A percentile compares a stretch with the other conserved stretches of the same genome.
Evolutionary conservation across 2,113 vertebrate species (phyloP).

Genomic region (Circaetus cinerascens): DNA sequence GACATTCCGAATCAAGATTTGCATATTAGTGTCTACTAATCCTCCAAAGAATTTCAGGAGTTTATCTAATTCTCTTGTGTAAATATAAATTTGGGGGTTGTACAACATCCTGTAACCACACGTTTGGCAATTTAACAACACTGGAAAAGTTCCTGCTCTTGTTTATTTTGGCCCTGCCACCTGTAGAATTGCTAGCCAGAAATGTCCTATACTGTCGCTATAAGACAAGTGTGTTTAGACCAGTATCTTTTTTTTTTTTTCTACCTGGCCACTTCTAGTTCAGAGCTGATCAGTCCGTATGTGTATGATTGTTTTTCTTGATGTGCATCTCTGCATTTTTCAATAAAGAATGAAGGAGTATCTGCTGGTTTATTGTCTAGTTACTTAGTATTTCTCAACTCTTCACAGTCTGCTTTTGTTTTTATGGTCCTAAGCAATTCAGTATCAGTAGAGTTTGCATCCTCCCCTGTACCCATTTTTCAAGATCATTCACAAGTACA

Average conservation of each 20-base stretch:
- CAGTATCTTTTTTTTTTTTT: background rate
- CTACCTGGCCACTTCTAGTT: background rate
- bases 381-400: background rate
- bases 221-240: background rate
- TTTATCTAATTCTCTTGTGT: background rate
- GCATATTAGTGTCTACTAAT: background rate
- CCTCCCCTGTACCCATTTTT: background rate
- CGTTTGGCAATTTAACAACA: background rate
- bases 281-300: background rate
- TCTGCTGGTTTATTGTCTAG: background rate
- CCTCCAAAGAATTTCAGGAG: background rate
- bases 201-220: background rate
- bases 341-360: background rate
- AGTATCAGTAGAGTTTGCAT: background rate
- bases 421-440: background rate
- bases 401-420: background rate
- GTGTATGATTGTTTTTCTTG: background rate
- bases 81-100: background rate
- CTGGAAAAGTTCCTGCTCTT: background rate
- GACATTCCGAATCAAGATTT: background rate
- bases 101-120: background rate
- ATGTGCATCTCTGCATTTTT: background rate
- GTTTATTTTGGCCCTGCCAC: background rate
- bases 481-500: background rate
- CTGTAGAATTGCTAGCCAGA: background rate